Percentiles rank a stretch among this genome's conserved stretches.
Evolutionary conservation across 2,113 vertebrate species (phyloP).

Genomic region (Anser cygnoides): DNA sequence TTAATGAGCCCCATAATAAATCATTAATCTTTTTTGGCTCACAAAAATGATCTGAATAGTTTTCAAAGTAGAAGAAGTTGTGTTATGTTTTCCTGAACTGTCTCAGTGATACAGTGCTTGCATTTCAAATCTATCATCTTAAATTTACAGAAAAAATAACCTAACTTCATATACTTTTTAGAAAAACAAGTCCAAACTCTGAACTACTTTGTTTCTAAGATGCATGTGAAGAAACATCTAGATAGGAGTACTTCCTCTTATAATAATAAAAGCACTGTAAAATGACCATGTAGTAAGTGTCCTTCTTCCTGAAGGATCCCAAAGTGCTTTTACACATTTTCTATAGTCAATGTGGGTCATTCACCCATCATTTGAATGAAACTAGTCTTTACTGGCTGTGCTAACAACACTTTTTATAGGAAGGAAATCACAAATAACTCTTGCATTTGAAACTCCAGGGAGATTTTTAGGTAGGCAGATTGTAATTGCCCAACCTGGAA

Average conservation of each 20-base stretch:
- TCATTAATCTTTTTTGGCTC: constrained; percentile 80
- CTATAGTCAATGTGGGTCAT: constrained; percentile 41
- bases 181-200: constrained; percentile 10
- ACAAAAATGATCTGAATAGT: constrained; percentile 61
- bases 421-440: constrained; percentile 59
- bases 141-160: constrained; percentile 22
- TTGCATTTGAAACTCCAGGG: constrained; percentile 38
- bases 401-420: constrained; percentile 39
- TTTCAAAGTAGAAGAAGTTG: constrained; percentile 42
- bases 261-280: constrained; percentile 42
- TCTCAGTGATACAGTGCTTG: constrained; percentile 25
- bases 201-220: background rate
- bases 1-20: constrained; percentile 82
- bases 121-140: constrained; percentile 49
- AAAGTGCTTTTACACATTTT: constrained; percentile 59
- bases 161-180: constrained; percentile 32
- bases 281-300: constrained; percentile 37
- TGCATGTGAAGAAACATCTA: constrained; percentile 1
- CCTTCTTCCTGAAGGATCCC: constrained; percentile 37
- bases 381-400: constrained; percentile 32
- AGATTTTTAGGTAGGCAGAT: constrained; percentile 49
- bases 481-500: constrained; percentile 51
- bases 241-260: constrained; percentile 41
- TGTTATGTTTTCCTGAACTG: constrained; percentile 48
- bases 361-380: constrained; percentile 51